A percentile compares a stretch with the other conserved stretches of the same genome.
Conservation (phyloP, 2,888 invertebrate species). For the Mayetiola destructor region DNA sequence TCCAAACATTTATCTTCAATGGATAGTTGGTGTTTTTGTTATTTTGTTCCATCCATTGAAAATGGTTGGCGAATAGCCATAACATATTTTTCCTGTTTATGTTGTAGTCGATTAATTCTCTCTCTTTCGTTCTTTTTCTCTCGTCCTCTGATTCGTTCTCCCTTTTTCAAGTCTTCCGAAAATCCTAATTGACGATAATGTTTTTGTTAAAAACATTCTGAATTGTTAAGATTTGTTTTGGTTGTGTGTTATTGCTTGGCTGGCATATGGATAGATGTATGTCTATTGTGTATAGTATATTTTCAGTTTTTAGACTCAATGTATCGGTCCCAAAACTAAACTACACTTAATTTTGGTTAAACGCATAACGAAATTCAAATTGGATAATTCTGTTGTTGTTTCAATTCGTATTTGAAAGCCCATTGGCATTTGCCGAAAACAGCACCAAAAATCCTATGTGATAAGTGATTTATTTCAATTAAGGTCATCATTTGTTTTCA, state of each 20-base stretch:
- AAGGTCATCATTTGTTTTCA: conserved; percentile 7
- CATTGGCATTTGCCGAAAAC: neutral
- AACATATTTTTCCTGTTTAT: neutral
- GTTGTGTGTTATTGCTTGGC: neutral
- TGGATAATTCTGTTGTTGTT: neutral
- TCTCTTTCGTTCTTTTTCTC: no score
- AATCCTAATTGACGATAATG: conserved; percentile 8
- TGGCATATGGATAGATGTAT: neutral
- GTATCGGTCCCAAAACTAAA: no score
- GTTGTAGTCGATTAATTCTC: no score
- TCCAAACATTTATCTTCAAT: conserved; percentile 3
- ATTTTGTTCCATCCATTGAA: neutral
- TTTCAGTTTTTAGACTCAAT: no score
- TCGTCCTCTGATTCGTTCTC: neutral
- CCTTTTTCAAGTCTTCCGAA: neutral
- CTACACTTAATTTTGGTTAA: no score
- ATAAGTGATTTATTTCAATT: conserved; percentile 8
- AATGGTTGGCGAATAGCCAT: neutral
- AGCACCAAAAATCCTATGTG: neutral
- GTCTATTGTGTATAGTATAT: neutral
- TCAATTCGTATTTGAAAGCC: neutral
- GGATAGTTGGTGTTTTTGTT: neutral
- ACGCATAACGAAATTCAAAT: no score
- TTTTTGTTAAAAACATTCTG: no score
- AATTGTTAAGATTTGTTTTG: conserved; percentile 5